Percentiles rank a stretch among this genome's conserved stretches.
Evolutionary conservation across 2,113 vertebrate genomes (phyloP).

Genomic region (Lasiurus cinereus): DNA sequence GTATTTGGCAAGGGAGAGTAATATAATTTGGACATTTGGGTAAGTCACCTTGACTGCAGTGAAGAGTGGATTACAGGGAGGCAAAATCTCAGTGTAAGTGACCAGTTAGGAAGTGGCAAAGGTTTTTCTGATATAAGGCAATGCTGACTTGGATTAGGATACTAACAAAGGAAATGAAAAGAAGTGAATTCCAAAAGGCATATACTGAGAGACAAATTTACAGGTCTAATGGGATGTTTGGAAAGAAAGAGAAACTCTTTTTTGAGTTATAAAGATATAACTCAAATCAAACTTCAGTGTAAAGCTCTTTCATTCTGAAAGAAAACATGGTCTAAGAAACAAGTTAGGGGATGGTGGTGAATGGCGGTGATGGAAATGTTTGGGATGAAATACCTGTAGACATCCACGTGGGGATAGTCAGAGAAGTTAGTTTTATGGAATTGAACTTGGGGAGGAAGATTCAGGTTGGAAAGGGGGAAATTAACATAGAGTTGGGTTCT

Average conservation of each 20-base stretch:
- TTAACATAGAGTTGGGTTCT: background rate
- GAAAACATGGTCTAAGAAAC: background rate
- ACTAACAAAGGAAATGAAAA: background rate
- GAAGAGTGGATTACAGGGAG: background rate
- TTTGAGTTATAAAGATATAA: background rate
- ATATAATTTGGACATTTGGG: background rate
- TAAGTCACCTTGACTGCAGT: background rate
- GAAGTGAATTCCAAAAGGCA: background rate
- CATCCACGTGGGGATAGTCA: background rate
- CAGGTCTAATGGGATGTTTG: background rate
- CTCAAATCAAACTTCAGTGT: background rate
- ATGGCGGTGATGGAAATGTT: background rate
- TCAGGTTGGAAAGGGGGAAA: background rate
- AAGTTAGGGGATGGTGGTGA: background rate
- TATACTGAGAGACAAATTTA: background rate
- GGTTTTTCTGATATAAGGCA: background rate
- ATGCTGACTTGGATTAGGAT: background rate
- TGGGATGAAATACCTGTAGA: background rate
- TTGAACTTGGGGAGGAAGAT: background rate
- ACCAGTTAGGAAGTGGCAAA: background rate
- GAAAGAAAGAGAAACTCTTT: background rate
- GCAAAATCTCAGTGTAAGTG: background rate
- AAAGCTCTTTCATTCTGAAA: background rate
- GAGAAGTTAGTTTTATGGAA: background rate
- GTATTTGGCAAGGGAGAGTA: background rate